A percentile compares a stretch with the other conserved stretches of the same genome.
Conservation (phyloP, 2,113 vertebrate genomes). For the Trichechus manatus region DNA sequence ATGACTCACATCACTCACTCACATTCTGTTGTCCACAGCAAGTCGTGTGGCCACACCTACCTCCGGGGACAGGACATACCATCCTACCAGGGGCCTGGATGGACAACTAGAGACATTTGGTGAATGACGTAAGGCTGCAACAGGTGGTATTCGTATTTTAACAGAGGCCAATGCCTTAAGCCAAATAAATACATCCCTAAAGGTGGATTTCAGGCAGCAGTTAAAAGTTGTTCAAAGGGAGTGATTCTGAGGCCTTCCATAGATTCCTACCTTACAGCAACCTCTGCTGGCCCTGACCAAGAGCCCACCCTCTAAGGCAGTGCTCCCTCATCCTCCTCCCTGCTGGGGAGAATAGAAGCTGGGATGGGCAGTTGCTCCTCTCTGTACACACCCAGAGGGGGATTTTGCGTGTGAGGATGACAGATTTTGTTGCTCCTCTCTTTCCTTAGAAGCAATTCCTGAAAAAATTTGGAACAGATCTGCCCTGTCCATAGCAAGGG, state of each 20-base stretch:
- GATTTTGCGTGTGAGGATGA: not conserved
- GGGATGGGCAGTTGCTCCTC: not conserved
- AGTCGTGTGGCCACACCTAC: rapidly evolving
- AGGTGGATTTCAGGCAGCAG: not conserved
- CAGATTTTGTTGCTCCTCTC: not conserved
- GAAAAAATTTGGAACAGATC: not conserved
- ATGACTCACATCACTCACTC: not conserved
- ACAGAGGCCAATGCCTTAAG: not conserved
- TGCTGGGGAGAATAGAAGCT: not conserved
- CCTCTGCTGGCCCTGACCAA: not conserved
- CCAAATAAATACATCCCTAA: not conserved
- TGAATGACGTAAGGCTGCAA: not conserved
- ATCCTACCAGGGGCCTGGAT: not conserved
- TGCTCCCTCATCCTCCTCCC: not conserved
- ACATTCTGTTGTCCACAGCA: not conserved
- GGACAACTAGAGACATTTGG: not conserved
- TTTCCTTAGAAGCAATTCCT: not conserved
- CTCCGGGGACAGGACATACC: not conserved
- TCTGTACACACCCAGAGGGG: not conserved
- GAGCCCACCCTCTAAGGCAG: rapidly evolving
- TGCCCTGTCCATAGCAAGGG: not conserved
- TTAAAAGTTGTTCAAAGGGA: not conserved
- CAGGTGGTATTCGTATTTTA: not conserved
- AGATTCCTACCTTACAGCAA: not conserved
- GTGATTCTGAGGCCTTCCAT: not conserved